phyloP scores from a whole-genome alignment of 1,140 invertebrate genomes.

The Drosophila guanche region DNA sequence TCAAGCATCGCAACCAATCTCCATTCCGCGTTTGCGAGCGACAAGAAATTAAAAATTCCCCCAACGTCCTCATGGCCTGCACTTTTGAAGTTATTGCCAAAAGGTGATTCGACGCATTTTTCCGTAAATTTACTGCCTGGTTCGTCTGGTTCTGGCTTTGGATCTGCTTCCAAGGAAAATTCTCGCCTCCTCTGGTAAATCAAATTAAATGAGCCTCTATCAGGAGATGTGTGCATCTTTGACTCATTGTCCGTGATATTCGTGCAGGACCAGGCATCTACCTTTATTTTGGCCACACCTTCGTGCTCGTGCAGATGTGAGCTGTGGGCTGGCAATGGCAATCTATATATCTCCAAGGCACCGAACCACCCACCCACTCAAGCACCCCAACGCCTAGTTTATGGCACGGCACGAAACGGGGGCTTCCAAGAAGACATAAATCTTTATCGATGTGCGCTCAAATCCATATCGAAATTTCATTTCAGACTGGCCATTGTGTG shows the following conservation, averaged over 20 bases:
- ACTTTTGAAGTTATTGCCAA: constrained; percentile 56
- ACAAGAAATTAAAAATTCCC: constrained; percentile 30
- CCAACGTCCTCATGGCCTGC: constrained; percentile 11
- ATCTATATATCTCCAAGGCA: constrained; percentile 26
- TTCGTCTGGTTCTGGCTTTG: not conserved
- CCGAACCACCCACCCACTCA: constrained; percentile 6
- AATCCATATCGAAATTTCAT: constrained; percentile 65
- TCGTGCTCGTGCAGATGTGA: too few species aligned
- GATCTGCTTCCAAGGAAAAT: too few species aligned
- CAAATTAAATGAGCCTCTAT: constrained; percentile 32
- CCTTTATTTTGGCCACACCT: constrained; percentile 2
- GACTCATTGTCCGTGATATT: constrained; percentile 37
- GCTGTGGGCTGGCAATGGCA: constrained; percentile 11
- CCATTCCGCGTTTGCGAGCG: constrained; percentile 8
- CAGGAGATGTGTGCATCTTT: constrained; percentile 14
- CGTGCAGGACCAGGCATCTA: constrained; percentile 10
- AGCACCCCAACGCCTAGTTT: constrained; percentile 41
- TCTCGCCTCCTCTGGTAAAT: not conserved
- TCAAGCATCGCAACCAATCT: constrained; percentile 21
- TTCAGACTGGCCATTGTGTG: constrained; percentile 49
- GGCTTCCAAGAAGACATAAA: constrained; percentile 54
- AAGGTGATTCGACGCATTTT: constrained; percentile 53
- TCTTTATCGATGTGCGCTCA: constrained; percentile 67
- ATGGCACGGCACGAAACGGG: constrained; percentile 42
- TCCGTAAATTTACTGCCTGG: constrained; percentile 18